Evolutionary conservation across 2,888 invertebrate genomes (phyloP).

Genomic region (Galerucella pusilla): DNA sequence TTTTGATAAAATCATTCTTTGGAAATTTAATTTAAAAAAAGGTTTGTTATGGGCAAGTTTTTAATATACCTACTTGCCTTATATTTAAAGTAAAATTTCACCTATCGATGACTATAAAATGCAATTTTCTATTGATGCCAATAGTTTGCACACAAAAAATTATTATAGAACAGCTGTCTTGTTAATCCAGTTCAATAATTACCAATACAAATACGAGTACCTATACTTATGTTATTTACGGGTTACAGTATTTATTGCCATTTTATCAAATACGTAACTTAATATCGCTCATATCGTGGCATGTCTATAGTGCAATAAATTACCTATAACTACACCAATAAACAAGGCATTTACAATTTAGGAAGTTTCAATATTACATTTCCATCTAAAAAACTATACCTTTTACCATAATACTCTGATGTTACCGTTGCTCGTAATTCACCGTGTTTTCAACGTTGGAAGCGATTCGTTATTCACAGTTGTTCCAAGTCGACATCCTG

Average conservation of each 20-base stretch:
- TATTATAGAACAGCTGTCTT: neutral
- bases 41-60: no score
- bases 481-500: no score
- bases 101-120: neutral
- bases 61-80: no score
- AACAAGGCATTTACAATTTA: no score
- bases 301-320: neutral
- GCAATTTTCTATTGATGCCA: neutral
- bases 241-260: slow-evolving; percentile 3
- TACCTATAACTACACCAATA: no score
- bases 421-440: no score
- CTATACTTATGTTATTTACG: neutral
- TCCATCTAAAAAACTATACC: no score
- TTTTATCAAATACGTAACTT: slow-evolving; percentile 2
- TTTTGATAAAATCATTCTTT: neutral
- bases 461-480: no score
- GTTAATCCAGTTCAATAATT: neutral
- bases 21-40: neutral
- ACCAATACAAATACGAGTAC: neutral
- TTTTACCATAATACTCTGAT: no score
- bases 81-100: no score
- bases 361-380: no score
- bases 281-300: neutral
- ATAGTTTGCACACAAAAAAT: neutral
- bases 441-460: no score